Percentiles rank a stretch among this genome's conserved stretches.
Evolutionary conservation across 2,797 vertebrate species (phyloP).

Genomic region (Chelmon rostratus): DNA sequence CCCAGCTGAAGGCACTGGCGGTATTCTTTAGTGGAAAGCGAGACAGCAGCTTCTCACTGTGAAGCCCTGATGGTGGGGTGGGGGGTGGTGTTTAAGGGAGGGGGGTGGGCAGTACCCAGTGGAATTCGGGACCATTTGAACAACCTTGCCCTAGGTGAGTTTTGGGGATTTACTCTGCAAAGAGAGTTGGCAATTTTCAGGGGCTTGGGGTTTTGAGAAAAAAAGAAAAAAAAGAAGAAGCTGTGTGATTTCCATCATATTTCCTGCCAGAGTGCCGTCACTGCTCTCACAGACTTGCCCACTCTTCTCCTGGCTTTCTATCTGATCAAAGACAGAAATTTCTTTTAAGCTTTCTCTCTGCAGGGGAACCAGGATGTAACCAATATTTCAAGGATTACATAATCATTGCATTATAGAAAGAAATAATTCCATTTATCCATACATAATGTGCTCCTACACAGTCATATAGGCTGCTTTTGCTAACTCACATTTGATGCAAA

Average conservation of each 20-base stretch:
- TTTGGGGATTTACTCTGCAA: slow-evolving; percentile 79
- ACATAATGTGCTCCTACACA: slow-evolving; percentile 35
- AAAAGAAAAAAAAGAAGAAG: slow-evolving; percentile 40
- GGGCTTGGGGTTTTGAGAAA: slow-evolving; percentile 52
- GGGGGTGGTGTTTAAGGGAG: background rate
- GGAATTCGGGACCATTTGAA: slow-evolving; percentile 72
- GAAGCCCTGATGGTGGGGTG: slow-evolving; percentile 25
- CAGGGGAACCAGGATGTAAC: slow-evolving; percentile 63
- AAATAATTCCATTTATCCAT: slow-evolving; percentile 43
- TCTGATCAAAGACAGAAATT: slow-evolving; percentile 76
- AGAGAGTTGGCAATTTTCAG: slow-evolving; percentile 76
- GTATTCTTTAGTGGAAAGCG: slow-evolving; percentile 41
- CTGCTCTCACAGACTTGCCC: slow-evolving; percentile 59
- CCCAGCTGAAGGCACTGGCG: slow-evolving; percentile 31
- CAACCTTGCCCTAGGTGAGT: slow-evolving; percentile 79
- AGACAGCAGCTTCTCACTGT: slow-evolving; percentile 49
- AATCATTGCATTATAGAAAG: slow-evolving; percentile 75
- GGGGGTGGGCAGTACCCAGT: slow-evolving; percentile 30
- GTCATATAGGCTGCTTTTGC: slow-evolving; percentile 37
- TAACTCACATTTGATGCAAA: slow-evolving; percentile 30
- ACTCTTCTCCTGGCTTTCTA: slow-evolving; percentile 61
- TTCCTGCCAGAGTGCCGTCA: slow-evolving; percentile 68
- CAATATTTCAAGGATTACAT: slow-evolving; percentile 78
- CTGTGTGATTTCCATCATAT: slow-evolving; percentile 74
- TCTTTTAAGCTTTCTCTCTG: slow-evolving; percentile 71